Base-by-base conservation (phyloP, 2,113 vertebrate species). In the Dicrurus megarhynchus region DNA sequence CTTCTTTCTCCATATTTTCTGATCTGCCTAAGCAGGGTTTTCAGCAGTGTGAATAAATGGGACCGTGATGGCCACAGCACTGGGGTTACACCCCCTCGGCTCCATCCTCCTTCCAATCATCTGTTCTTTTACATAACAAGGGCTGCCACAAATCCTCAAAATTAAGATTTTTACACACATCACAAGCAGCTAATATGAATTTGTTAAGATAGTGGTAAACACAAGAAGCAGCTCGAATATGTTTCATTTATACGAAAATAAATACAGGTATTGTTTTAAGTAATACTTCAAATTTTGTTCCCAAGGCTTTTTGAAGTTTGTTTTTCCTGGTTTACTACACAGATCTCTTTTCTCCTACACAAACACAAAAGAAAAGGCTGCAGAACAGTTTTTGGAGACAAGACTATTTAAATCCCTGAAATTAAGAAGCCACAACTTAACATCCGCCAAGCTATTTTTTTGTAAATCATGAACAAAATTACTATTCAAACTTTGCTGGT, bases 201-300 rank as follows among this genome's bases (percentile, higher is more conserved):
- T 57, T n/a, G 49, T 65, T 83, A 68, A 88, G 60, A 71, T 68
- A 67, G 82, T 10, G 60, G 39, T 59, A 87, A 91, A 87, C 53
- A 67, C 70, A 63, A 93, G 68, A 44, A 94, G 73, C 90, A 68
- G 41, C 79, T 90, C 41, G 3, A 30, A 77, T 37, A 53, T 20
- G 60, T 89, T 84, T 70, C 71, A 60, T 80, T 64, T 84, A 46
- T 56, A 88, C 17, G 44, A 88, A 96, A 94, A 96, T 84, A 90
- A 93, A 90, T 71, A 52, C 71, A 88, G 55, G 49, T 92, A 84
- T 70, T 59, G 55, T 84, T 94, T 78, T 35, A 76, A 87, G 37
- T n/a, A 82, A 56, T 63, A 84, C 50, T 73, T 91, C 19, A 68
- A 61, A 71, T 59, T 67, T 70, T 81, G 91, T n/a, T 52, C 1